Base-by-base conservation (phyloP, 1,140 invertebrate genomes). In the Pollicipes pollicipes region DNA sequence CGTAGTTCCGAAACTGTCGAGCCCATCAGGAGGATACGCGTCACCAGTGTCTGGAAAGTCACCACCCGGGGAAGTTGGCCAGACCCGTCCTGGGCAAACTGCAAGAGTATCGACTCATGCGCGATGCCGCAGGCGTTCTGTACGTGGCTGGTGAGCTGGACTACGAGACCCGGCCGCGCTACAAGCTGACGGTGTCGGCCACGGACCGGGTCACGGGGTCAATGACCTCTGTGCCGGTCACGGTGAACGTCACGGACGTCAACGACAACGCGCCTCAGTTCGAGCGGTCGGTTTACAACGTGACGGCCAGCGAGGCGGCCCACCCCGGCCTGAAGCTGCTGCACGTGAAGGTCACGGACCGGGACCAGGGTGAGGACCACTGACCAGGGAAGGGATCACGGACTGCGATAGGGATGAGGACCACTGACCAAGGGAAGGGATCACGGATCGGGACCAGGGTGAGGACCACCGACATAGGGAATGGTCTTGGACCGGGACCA, bases 231-330 rank as follows among this genome's bases (percentile, higher is more conserved):
- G 88, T 89, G 3, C 85, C 85, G 27, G 87, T 95, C 16, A 82
- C 88, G 30, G 84, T 96, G 45, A 86, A 87, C 69, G 79, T 94
- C 17, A 84, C 88, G 72, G 90, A 93, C 79, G 90, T 89, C 78
- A 95, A 95, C 80, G 93, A 96, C 78, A 93, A 93, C 79, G 85
- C 89, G 17, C 90, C 91, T 0, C 77, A 82, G 27, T 95, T 95
- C 79, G 74, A 72, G 1, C 68, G 72, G 31, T 68, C 68, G 17
- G 28, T 70, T 26, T 75, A 74, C 73, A 70, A 69, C 30, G 76
- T 73, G 29, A 72, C 75, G 69, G 87, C 95, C 27, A 85, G 84
- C 75, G 88, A 95, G 82, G 88, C 92, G 78, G 88, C 89, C 29
- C 78, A 27, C 4, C 63, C 27, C 4, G 63, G 63, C 63, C 3